These are phyloP conservation scores for Cyphomyrus discorhynchus DNA, from an alignment of 2,113 vertebrate genomes.

Conservation along the genomic window DNA sequence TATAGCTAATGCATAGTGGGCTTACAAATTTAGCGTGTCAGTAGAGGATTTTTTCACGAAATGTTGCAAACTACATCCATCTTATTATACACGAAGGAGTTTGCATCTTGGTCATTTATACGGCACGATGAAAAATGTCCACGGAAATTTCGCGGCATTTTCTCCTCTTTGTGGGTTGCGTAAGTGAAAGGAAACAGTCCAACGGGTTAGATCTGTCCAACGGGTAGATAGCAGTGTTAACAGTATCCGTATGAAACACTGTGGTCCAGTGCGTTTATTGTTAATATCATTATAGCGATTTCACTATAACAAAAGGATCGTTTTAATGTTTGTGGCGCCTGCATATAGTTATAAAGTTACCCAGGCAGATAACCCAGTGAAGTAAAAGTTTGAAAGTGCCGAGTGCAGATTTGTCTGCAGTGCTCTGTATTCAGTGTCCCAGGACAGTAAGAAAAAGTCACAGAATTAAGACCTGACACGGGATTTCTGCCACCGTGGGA, in stretches of 20 bases:
- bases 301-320: background rate
- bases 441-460: background rate
- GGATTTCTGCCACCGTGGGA: slow-evolving; percentile 41
- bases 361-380: background rate
- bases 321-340: background rate
- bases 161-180: background rate
- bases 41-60: background rate
- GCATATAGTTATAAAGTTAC: background rate
- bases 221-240: background rate
- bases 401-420: background rate
- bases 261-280: background rate
- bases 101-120: background rate
- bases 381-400: background rate
- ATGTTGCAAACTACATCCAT: background rate
- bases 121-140: background rate
- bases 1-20: background rate
- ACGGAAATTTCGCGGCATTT: background rate
- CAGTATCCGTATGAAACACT: background rate
- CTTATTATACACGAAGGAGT: background rate
- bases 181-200: background rate
- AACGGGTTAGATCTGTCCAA: background rate
- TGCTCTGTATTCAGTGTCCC: background rate
- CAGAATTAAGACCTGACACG: slow-evolving; percentile 49
- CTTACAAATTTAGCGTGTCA: background rate
- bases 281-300: background rate